A percentile compares a stretch with the other conserved stretches of the same genome.
Evolutionary conservation across 2,888 invertebrate species (phyloP).

Genomic region (Cordilura impudica): DNA sequence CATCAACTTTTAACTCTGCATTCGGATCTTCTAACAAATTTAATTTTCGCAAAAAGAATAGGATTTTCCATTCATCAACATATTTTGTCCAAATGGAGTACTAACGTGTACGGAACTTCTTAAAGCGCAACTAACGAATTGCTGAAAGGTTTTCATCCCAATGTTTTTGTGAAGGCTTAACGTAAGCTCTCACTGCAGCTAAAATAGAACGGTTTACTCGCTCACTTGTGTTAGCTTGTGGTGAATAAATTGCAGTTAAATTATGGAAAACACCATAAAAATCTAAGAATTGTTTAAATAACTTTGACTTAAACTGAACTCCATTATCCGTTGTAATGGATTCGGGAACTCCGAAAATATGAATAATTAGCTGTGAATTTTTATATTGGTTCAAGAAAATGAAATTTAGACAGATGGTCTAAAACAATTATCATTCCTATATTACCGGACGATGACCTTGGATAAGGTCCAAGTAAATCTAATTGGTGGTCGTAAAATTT

Average conservation of each 20-base stretch:
- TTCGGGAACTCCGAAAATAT: neutral
- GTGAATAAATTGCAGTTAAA: neutral
- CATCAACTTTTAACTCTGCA: too few relatives aligned
- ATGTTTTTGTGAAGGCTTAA: neutral
- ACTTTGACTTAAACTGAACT: neutral
- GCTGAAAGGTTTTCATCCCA: too few relatives aligned
- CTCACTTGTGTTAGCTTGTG: constrained; percentile 25
- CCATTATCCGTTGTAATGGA: neutral
- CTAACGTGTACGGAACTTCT: too few relatives aligned
- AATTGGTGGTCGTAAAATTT: constrained; percentile 8
- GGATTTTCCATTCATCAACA: too few relatives aligned
- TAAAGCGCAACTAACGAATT: too few relatives aligned
- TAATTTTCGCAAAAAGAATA: too few relatives aligned
- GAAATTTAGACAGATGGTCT: constrained; percentile 31
- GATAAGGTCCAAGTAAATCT: too few relatives aligned
- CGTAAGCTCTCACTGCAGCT: neutral
- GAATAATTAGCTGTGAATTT: neutral
- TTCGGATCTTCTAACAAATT: too few relatives aligned
- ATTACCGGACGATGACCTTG: neutral
- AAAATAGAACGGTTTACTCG: constrained; percentile 15
- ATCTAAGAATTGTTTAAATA: too few relatives aligned
- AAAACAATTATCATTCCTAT: constrained; percentile 22
- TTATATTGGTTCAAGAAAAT: constrained; percentile 21
- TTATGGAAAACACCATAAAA: too few relatives aligned
- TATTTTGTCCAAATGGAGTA: too few relatives aligned